Conservation (phyloP, 2,113 vertebrate species). For the Leptocoma aspasia region DNA sequence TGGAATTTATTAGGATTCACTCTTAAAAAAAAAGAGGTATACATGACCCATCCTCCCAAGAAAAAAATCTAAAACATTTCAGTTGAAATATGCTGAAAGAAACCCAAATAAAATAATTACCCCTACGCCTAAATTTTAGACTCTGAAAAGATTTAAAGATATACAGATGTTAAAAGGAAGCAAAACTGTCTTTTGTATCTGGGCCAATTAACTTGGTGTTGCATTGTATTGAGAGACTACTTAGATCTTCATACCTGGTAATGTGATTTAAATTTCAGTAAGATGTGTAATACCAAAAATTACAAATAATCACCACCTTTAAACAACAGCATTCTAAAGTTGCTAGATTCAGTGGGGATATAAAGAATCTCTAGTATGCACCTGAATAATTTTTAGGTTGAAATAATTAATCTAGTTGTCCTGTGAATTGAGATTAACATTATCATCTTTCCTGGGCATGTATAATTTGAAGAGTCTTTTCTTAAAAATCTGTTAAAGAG, state of each 20-base stretch:
- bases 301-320: neutral
- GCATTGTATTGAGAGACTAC: neutral
- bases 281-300: neutral
- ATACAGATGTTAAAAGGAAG: neutral
- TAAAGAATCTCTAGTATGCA: neutral
- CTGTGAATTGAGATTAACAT: neutral
- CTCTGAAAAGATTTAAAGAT: neutral
- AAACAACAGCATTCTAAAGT: neutral
- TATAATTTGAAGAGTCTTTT: neutral
- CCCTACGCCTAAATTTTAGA: neutral
- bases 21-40: neutral
- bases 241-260: neutral
- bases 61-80: neutral
- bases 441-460: neutral
- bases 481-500: neutral
- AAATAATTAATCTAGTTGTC: neutral
- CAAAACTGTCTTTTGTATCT: neutral
- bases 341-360: neutral
- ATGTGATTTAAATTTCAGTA: neutral
- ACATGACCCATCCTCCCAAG: accelerated
- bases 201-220: neutral
- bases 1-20: neutral
- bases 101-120: neutral
- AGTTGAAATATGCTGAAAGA: neutral
- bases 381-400: neutral